Evolutionary conservation across 35 echinoderm and acorn worm genomes (phyloP), one percentile per base, ranked within the genome.

Genomic region (Apostichopus japonicus): DNA sequence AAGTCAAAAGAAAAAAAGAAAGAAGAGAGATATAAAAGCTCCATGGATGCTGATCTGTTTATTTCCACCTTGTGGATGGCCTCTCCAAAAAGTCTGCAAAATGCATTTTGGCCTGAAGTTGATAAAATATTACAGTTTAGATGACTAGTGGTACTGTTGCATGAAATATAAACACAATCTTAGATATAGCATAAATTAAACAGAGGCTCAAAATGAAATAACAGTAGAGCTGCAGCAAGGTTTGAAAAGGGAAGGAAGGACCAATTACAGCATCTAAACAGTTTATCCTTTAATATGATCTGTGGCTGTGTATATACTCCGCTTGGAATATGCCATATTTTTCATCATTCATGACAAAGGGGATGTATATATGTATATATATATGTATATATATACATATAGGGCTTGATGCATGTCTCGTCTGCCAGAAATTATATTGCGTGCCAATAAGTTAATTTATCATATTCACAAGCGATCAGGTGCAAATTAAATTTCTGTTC

Each of bases 101-200:
- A 84, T 84, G 81, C 81, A 84, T 84, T 84, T 84, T 84, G 81
- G 81, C 81, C 81, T 19, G 56, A 62, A 84, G 81, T 84, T 84
- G 81, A 84, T 84, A 84, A 84, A 84, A 84, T 84, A 84, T 84
- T 84, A 84, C 81, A 84, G 81, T 84, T 84, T 84, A 84, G 81
- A 84, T 84, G 81, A 84, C 56, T 44, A 59, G 55, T 84, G 81
- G 81, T 84, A 58, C 81, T 84, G 81, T 84, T 84, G 81, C 81
- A 84, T 84, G 81, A 84, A 84, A 84, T 84, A 84, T 84, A 84
- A 84, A 84, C 81, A 84, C 81, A 84, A 84, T 84, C 81, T 84
- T 84, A 61, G 81, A 84, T 84, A 84, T 84, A 84, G 56, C 81
- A 58, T 84, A 84, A 84, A 84, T 84, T 57, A 58, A 84, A 84